phyloP scores from a whole-genome alignment of 2,113 vertebrate genomes.

The Guaruba guarouba region DNA sequence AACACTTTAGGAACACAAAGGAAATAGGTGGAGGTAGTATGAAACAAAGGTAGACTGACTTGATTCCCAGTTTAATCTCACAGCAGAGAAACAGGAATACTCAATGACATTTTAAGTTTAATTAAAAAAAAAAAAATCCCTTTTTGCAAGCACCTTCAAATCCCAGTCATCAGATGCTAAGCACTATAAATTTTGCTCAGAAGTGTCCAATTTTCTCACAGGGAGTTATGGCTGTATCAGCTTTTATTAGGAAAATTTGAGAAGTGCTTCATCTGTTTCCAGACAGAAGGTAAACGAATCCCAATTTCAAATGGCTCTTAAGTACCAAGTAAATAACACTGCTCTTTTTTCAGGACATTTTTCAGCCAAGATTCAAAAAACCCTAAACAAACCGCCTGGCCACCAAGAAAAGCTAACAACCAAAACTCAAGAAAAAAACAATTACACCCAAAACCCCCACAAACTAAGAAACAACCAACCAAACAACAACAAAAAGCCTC shows the following conservation, averaged over 20 bases:
- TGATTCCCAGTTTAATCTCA: background rate
- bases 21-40: background rate
- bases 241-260: background rate
- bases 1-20: background rate
- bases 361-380: background rate
- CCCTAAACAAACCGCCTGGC: background rate
- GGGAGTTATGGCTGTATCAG: background rate
- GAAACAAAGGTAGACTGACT: background rate
- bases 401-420: background rate
- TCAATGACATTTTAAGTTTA: background rate
- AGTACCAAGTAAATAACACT: background rate
- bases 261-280: background rate
- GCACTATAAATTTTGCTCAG: background rate
- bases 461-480: background rate
- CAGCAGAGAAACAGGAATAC: background rate
- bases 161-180: background rate
- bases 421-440: background rate
- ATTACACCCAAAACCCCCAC: rapidly evolving
- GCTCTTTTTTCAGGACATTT: background rate
- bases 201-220: background rate
- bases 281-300: background rate
- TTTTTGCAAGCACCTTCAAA: background rate
- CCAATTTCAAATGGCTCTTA: background rate
- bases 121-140: no score
- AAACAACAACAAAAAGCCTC: rapidly evolving